Evolutionary conservation across 2,888 invertebrate species (phyloP).

Genomic region (Andrena dorsata): DNA sequence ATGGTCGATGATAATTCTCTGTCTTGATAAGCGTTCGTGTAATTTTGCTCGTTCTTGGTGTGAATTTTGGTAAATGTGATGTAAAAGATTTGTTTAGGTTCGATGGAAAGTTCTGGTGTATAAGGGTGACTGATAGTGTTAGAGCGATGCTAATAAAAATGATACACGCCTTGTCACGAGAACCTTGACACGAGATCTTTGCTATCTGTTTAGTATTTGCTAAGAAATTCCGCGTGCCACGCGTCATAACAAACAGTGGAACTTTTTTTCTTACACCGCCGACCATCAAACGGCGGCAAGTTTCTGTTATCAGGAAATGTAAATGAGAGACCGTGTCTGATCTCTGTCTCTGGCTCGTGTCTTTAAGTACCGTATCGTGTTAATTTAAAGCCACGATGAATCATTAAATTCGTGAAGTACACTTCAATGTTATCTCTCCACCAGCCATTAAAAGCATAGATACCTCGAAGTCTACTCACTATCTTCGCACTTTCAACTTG

Average conservation of each 20-base stretch:
- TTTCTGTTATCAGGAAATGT: not conserved
- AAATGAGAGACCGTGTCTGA: not conserved
- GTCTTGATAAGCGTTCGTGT: no score
- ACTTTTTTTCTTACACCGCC: conserved; percentile 38
- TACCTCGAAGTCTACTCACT: not conserved
- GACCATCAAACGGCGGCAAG: not conserved
- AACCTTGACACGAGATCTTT: conserved; percentile 23
- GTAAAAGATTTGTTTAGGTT: not conserved
- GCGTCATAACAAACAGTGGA: conserved; percentile 45
- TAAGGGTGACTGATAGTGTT: not conserved
- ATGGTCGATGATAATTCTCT: no score
- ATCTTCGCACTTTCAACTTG: not conserved
- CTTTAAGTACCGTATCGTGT: not conserved
- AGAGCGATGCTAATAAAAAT: conserved; percentile 21
- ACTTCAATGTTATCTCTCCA: not conserved
- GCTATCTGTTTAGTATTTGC: conserved; percentile 40
- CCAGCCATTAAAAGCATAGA: no score
- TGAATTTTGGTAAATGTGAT: not conserved
- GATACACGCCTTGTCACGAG: conserved; percentile 14
- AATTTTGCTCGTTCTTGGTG: no score
- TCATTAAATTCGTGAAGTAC: conserved; percentile 4
- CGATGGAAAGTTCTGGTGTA: not conserved
- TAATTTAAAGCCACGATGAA: not conserved
- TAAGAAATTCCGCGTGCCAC: conserved; percentile 40
- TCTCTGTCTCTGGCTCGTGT: not conserved